Conservation (phyloP, 2,888 invertebrate species). For the Drepanosiphum platanoidis region DNA sequence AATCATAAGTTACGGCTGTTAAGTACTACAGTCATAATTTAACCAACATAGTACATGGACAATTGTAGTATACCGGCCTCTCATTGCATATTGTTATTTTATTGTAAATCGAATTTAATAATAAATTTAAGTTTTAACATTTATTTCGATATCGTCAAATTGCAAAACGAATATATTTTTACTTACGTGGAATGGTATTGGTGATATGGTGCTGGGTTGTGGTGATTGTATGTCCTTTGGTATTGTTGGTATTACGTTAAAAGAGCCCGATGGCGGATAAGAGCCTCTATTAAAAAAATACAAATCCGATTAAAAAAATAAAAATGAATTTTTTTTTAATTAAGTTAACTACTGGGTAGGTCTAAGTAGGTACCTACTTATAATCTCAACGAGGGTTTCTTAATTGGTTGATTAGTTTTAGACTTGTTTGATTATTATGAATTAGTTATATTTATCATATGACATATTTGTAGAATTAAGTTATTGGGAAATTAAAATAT, state of each 20-base stretch:
- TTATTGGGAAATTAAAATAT: too few relatives aligned
- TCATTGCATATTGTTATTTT: neutral
- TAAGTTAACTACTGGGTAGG: neutral
- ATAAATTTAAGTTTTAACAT: neutral
- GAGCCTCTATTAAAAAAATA: constrained; percentile 38
- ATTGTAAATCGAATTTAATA: neutral
- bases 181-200: constrained; percentile 77
- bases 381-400: neutral
- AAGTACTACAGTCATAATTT: too few relatives aligned
- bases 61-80: too few relatives aligned
- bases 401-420: neutral
- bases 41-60: too few relatives aligned
- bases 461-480: too few relatives aligned
- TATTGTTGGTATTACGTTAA: constrained; percentile 44
- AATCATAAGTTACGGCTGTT: too few relatives aligned
- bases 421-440: neutral
- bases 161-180: neutral
- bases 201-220: constrained; percentile 70
- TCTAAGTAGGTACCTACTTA: too few relatives aligned
- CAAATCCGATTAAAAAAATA: neutral
- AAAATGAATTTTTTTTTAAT: neutral
- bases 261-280: constrained; percentile 34
- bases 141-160: neutral
- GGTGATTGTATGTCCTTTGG: constrained; percentile 64
- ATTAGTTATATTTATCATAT: too few relatives aligned